Conservation (phyloP, 2,888 invertebrate species). For the Alloscopus bannaensis region DNA sequence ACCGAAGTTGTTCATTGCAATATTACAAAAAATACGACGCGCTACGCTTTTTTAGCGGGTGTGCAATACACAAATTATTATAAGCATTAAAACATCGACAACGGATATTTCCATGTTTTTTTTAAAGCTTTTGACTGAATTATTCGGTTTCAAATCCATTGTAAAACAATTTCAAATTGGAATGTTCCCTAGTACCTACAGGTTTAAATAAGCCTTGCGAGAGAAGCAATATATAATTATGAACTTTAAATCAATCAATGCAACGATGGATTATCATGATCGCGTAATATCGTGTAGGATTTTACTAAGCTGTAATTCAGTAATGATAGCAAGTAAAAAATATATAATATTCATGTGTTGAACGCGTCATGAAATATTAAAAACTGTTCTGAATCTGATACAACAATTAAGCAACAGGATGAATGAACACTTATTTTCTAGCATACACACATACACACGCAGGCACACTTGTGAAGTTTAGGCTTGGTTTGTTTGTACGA, state of each 20-base stretch:
- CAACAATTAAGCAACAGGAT: background rate
- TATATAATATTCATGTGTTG: conserved; percentile 4
- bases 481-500: too few relatives aligned
- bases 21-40: conserved; percentile 50
- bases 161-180: background rate
- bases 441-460: too few relatives aligned
- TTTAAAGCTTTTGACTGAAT: too few relatives aligned
- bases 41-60: too few relatives aligned
- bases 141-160: background rate
- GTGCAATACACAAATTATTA: too few relatives aligned
- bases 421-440: too few relatives aligned
- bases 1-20: conserved; percentile 56
- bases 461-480: too few relatives aligned
- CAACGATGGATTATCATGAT: conserved; percentile 44
- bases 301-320: background rate
- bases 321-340: too few relatives aligned
- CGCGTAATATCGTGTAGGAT: conserved; percentile 13
- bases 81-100: conserved; percentile 30
- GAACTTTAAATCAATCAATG: conserved; percentile 46
- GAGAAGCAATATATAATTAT: background rate
- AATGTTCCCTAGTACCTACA: background rate
- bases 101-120: too few relatives aligned
- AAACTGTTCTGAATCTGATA: conserved; percentile 15
- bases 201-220: background rate
- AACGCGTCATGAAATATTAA: conserved; percentile 32